These are phyloP conservation scores for Acheta domesticus DNA, from an alignment of 2,888 invertebrate species.

Conservation along the genomic window DNA sequence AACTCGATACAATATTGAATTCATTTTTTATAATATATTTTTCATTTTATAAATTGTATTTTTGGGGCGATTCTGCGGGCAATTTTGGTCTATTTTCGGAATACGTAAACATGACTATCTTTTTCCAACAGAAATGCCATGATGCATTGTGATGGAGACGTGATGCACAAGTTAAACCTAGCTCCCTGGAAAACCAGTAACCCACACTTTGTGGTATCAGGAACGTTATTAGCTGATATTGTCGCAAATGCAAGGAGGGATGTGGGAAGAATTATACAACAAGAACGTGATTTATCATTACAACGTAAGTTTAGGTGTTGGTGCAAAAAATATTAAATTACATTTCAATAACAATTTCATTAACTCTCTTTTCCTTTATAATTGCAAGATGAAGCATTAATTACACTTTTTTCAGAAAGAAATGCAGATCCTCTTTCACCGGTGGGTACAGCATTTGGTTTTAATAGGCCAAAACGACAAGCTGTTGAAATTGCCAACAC, in stretches of 20 bases:
- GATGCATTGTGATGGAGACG: conserved; percentile 46
- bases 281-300: conserved; percentile 45
- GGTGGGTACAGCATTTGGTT: conserved; percentile 49
- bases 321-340: neutral
- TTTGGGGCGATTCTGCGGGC: too few relatives aligned
- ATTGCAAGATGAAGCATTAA: neutral
- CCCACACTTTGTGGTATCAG: conserved; percentile 45
- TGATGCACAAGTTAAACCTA: conserved; percentile 44
- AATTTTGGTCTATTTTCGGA: neutral
- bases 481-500: conserved; percentile 50
- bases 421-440: conserved; percentile 48
- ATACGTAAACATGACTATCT: neutral
- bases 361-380: too few relatives aligned
- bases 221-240: conserved; percentile 45
- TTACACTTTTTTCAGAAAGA: conserved; percentile 29
- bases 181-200: conserved; percentile 45
- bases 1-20: too few relatives aligned
- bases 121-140: conserved; percentile 46
- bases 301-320: conserved; percentile 38
- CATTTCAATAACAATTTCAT: too few relatives aligned
- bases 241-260: conserved; percentile 48
- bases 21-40: too few relatives aligned
- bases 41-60: too few relatives aligned
- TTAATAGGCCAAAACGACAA: conserved; percentile 50
- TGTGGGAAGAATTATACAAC: conserved; percentile 44